Evolutionary conservation across 2,888 invertebrate genomes (phyloP).

Genomic region (Steinernema carpocapsae): DNA sequence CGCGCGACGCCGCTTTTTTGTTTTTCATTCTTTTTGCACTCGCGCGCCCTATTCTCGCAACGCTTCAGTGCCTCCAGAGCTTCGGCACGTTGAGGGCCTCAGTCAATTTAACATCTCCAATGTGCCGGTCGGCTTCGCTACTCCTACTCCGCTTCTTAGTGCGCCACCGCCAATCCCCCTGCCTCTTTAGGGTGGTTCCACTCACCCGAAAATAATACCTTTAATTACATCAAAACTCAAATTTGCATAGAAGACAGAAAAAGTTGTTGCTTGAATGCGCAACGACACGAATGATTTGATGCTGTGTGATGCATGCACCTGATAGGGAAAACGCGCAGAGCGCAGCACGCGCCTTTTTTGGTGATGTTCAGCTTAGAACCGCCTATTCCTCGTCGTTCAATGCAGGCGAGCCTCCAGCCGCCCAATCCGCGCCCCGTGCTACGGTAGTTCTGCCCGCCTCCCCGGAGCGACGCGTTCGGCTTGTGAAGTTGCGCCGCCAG

Average conservation of each 20-base stretch:
- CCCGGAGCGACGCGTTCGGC: constrained; percentile 6
- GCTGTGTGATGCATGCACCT: constrained; percentile 35
- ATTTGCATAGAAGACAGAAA: constrained; percentile 33
- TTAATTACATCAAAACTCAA: constrained; percentile 34
- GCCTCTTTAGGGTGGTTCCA: constrained; percentile 30
- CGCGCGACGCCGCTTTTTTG: constrained; percentile 35
- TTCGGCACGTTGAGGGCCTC: constrained; percentile 30
- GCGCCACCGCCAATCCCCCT: constrained; percentile 25
- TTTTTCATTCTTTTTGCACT: constrained; percentile 34
- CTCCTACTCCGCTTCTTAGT: constrained; percentile 21
- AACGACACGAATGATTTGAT: constrained; percentile 35
- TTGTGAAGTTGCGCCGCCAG: constrained; percentile 28
- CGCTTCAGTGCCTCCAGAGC: constrained; percentile 32
- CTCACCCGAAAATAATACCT: constrained; percentile 34
- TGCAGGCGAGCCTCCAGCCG: constrained; percentile 15
- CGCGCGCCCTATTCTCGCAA: constrained; percentile 33
- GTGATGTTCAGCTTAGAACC: constrained; percentile 35
- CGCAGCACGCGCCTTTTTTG: constrained; percentile 34
- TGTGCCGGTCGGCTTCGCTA: constrained; percentile 29
- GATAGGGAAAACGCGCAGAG: constrained; percentile 34
- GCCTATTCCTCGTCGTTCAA: constrained; percentile 25
- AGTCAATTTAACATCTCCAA: constrained; percentile 28
- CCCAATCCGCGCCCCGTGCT: constrained; percentile 10
- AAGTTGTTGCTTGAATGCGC: constrained; percentile 35
- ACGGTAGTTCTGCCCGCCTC: constrained; percentile 26